Conservation (phyloP, 2,797 vertebrate genomes). For the Coendou prehensilis region DNA sequence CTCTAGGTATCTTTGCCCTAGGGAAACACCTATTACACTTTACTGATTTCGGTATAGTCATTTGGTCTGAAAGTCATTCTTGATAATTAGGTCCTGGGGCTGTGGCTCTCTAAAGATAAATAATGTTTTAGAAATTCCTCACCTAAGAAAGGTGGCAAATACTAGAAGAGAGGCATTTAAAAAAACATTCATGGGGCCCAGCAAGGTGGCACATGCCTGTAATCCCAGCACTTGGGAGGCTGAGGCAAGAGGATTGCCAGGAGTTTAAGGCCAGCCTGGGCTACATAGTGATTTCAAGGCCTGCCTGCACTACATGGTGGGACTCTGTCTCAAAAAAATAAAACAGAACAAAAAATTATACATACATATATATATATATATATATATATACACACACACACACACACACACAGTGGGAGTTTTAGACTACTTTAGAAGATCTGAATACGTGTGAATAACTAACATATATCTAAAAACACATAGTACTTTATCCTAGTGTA, state of each 20-base stretch:
- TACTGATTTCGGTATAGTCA: not conserved
- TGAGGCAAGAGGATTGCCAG: not conserved
- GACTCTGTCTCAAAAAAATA: not conserved
- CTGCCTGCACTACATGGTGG: too few species aligned
- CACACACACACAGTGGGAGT: too few species aligned
- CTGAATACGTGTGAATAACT: not conserved
- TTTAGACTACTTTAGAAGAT: not conserved
- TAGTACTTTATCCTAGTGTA: not conserved
- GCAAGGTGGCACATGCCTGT: not conserved
- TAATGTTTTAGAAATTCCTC: constrained; percentile 15
- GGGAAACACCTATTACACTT: not conserved
- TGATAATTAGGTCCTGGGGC: not conserved
- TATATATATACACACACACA: too few species aligned
- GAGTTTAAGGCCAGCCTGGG: not conserved
- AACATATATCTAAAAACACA: not conserved
- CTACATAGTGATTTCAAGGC: not conserved
- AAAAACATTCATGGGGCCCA: not conserved
- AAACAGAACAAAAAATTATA: too few species aligned
- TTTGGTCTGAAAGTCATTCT: not conserved
- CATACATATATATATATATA: too few species aligned
- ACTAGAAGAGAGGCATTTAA: not conserved
- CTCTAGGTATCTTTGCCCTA: not conserved
- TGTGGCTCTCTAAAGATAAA: not conserved
- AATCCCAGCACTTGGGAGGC: too few species aligned
- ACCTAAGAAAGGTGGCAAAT: not conserved